Evolutionary conservation across 2,113 vertebrate genomes (phyloP).

Genomic region (Nyctibius bracteatus): DNA sequence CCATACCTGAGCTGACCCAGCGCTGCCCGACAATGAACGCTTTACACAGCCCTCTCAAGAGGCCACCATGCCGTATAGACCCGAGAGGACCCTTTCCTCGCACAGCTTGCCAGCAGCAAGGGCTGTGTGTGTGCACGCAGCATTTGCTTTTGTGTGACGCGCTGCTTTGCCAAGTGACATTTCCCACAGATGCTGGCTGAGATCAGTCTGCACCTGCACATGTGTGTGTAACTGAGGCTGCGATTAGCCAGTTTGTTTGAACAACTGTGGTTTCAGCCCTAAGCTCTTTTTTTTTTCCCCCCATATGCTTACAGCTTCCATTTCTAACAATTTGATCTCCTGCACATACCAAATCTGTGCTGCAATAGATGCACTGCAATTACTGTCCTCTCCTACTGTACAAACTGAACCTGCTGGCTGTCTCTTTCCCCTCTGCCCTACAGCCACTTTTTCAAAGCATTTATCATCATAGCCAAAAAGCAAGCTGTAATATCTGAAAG

Average conservation of each 20-base stretch:
- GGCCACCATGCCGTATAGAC: not conserved
- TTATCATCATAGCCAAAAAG: not conserved
- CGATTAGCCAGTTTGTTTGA: not conserved
- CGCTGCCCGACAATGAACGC: accelerated
- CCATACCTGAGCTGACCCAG: not conserved
- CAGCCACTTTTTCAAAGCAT: not conserved
- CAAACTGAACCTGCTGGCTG: not conserved
- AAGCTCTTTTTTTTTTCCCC: not conserved
- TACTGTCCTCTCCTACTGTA: not conserved
- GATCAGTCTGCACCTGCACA: conserved; percentile 23
- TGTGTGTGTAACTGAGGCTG: not conserved
- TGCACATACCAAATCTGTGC: not conserved
- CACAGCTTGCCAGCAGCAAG: not conserved
- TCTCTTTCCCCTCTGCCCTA: not conserved
- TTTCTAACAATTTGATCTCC: not conserved
- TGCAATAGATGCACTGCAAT: not conserved
- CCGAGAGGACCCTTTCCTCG: not conserved
- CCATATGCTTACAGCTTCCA: not conserved
- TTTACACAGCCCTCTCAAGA: not conserved
- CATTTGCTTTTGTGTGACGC: accelerated
- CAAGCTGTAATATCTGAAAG: not conserved
- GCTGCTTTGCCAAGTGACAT: not conserved
- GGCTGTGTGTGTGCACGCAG: accelerated
- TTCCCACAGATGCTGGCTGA: conserved; percentile 28
- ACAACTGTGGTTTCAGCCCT: conserved; percentile 21